A percentile compares a stretch with the other conserved stretches of the same genome.
Evolutionary conservation across 2,797 vertebrate genomes (phyloP).

Genomic region (Tragelaphus oryx): DNA sequence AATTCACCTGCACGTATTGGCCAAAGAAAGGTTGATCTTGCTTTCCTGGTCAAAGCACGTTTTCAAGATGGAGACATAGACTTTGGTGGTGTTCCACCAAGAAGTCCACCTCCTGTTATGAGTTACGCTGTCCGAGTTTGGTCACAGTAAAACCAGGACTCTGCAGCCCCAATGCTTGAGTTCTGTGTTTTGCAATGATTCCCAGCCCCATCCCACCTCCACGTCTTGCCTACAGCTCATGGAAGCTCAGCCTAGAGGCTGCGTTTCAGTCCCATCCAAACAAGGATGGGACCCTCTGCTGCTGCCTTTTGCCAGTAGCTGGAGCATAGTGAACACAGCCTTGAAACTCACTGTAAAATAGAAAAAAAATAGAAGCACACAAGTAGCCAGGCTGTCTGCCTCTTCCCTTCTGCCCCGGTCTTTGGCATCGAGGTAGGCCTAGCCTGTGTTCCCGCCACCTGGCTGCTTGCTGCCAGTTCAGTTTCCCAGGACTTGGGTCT

Average conservation of each 20-base stretch:
- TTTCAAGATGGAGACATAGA: neutral
- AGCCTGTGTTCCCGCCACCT: constrained; percentile 43
- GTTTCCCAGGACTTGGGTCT: constrained; percentile 62
- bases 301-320: neutral
- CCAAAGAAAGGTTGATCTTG: neutral
- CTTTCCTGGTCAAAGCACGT: neutral
- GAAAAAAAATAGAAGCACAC: neutral
- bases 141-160: neutral
- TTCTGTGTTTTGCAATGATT: neutral
- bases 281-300: neutral
- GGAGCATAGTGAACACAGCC: neutral
- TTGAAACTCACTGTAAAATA: neutral
- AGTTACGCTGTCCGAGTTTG: neutral
- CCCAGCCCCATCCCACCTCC: neutral
- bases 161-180: neutral
- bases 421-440: constrained; percentile 30
- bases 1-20: neutral
- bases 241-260: neutral
- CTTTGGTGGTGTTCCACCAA: neutral
- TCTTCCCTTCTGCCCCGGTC: constrained; percentile 34
- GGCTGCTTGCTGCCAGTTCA: constrained; percentile 43
- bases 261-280: neutral
- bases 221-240: neutral
- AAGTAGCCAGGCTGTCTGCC: constrained; percentile 33
- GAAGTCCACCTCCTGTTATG: neutral